Percentiles rank a stretch among this genome's conserved stretches.
These are phyloP conservation scores for Cryptoprocta ferox DNA, from an alignment of 2,797 vertebrate genomes.

Conservation along the genomic window DNA sequence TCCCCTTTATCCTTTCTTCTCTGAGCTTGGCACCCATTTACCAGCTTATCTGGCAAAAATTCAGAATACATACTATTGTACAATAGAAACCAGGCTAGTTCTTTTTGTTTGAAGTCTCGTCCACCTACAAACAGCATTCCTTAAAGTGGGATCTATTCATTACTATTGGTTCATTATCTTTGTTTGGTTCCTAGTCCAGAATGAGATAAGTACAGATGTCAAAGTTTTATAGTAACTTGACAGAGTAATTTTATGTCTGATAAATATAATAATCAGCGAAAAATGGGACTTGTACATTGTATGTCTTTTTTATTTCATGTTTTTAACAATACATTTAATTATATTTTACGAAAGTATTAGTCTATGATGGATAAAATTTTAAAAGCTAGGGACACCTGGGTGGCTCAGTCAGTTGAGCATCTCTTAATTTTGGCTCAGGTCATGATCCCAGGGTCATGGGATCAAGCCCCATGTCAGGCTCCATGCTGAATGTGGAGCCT, in stretches of 20 bases:
- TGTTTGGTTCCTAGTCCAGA: neutral
- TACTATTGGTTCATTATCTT: neutral
- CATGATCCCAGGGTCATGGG: no score
- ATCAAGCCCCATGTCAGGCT: no score
- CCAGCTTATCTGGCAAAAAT: neutral
- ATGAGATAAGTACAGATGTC: neutral
- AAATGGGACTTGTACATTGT: neutral
- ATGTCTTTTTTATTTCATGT: constrained; percentile 36
- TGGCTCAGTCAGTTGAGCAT: no score
- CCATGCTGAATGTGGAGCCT: no score
- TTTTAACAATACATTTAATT: constrained; percentile 44
- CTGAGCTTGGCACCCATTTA: neutral
- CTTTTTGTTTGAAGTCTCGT: neutral
- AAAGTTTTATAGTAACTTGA: constrained; percentile 18
- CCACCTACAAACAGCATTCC: neutral
- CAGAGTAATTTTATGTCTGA: constrained; percentile 37
- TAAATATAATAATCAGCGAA: constrained; percentile 48
- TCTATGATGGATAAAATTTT: neutral
- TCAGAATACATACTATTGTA: neutral
- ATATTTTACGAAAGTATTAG: constrained; percentile 21
- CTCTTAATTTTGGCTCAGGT: no score
- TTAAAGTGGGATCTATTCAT: neutral
- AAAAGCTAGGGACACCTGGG: neutral
- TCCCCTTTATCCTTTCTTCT: neutral
- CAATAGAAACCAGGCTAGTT: neutral